Evolutionary conservation across 2,797 vertebrate genomes (phyloP).

Genomic region (Scomberomorus guttatus): DNA sequence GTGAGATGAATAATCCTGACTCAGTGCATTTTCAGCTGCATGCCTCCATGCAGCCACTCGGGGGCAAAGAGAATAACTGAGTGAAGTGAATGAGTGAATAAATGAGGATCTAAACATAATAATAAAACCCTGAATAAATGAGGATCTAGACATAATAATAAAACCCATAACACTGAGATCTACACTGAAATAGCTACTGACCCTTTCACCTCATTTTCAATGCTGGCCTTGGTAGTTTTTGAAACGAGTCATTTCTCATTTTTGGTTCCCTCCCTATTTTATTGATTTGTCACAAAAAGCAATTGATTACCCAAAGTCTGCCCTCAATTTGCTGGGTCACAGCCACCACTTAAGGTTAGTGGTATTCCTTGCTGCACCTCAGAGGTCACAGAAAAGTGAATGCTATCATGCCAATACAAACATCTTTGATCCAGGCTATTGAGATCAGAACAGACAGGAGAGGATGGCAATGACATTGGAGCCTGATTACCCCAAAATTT

Average conservation of each 20-base stretch:
- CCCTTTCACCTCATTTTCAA: conserved; percentile 61
- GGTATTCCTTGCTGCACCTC: conserved; percentile 28
- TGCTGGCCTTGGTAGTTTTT: conserved; percentile 58
- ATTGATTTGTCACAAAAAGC: conserved; percentile 74
- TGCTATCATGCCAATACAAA: conserved; percentile 32
- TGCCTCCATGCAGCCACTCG: conserved; percentile 17
- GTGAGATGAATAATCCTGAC: background rate
- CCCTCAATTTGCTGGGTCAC: conserved; percentile 54
- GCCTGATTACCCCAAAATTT: background rate
- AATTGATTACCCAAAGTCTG: conserved; percentile 61
- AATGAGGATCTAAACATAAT: no score
- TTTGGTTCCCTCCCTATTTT: conserved; percentile 41
- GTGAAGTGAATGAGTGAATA: conserved; percentile 3
- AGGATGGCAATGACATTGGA: background rate
- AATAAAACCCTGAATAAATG: background rate
- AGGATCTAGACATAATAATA: no score
- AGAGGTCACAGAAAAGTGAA: conserved; percentile 39
- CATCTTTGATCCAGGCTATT: conserved; percentile 13
- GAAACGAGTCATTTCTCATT: conserved; percentile 66
- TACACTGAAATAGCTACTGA: conserved; percentile 52
- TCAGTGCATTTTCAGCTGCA: background rate
- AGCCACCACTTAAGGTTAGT: conserved; percentile 55
- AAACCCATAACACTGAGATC: conserved; percentile 34
- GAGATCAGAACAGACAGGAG: background rate
- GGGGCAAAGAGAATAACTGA: conserved; percentile 15